These are phyloP conservation scores for Apis mellifera DNA, from an alignment of 1,140 invertebrate species.

Conservation along the genomic window Amel_HAv3.1 CM009944.2:5999501-6000000, in stretches of 20 bases:
- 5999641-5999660: conserved; percentile 87
- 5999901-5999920: conserved; percentile 83
- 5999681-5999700: conserved; percentile 86
- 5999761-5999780: conserved; percentile 85
- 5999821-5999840: conserved; percentile 86
- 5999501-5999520: conserved; percentile 83
- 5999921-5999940: conserved; percentile 79
- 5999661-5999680: conserved; percentile 87
- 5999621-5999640: conserved; percentile 87
- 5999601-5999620: conserved; percentile 83
- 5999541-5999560: conserved; percentile 84
- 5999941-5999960: conserved; percentile 85
- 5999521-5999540: conserved; percentile 86
- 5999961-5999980: conserved; percentile 70
- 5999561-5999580: conserved; percentile 87
- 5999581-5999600: conserved; percentile 80
- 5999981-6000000: conserved; percentile 79
- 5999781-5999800: conserved; percentile 81
- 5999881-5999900: conserved; percentile 85
- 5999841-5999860: conserved; percentile 90
- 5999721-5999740: conserved; percentile 85
- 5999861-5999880: conserved; percentile 82
- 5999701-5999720: conserved; percentile 87
- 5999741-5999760: conserved; percentile 86
- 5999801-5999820: conserved; percentile 83